Base-by-base conservation (phyloP, 2,797 vertebrate genomes). In the Tokudaia tokunoshimensis region DNA sequence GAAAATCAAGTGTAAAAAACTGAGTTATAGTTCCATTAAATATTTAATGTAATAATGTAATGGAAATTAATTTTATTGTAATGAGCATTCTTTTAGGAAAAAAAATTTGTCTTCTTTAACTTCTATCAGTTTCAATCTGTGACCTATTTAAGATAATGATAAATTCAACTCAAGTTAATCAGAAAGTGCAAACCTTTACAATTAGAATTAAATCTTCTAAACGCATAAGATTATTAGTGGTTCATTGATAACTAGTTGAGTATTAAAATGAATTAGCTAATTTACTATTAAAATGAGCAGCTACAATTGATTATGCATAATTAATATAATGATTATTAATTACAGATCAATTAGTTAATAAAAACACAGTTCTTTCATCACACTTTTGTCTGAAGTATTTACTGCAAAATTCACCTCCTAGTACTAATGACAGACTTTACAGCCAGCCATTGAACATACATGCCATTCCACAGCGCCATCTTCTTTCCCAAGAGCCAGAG, bases 401-500 rank as follows among this genome's bases (percentile, higher is more conserved):
- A 81, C 83, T 94, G 26, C 75, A 75, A 96, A 92, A 83, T 57
- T 96, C 31, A 93, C 50, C 74, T 80, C 55, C 44, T 61, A 86
- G 47, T 63, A 82, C 31, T 47, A 22, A 94, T 6, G 24, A 74
- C 57, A 75, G 44, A 78, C 75, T 89, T 94, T 34, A 87, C n/a
- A 67, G 89, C 8, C 67, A 96, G 12, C 34, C 15, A 52, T 61
- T 70, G 95, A 83, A 97, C 89, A 41, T 95, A 97, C 96, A 87
- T 95, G 41, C 92, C 98, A 98, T 98, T 99, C 99, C 98, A 98
- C 99, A 29, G 98, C 98, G 98, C 99, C 99, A 1, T 99, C 99
- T 72, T 98, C 99, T 85, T 97, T 97, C 41, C 98, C 99, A 61
- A 99, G 99, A 13, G 98, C 97, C 97, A 99, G 99, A 93, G 99